Percentiles rank a stretch among this genome's conserved stretches.
Conservation (phyloP, 2,797 vertebrate species). For the Platalea minor region DNA sequence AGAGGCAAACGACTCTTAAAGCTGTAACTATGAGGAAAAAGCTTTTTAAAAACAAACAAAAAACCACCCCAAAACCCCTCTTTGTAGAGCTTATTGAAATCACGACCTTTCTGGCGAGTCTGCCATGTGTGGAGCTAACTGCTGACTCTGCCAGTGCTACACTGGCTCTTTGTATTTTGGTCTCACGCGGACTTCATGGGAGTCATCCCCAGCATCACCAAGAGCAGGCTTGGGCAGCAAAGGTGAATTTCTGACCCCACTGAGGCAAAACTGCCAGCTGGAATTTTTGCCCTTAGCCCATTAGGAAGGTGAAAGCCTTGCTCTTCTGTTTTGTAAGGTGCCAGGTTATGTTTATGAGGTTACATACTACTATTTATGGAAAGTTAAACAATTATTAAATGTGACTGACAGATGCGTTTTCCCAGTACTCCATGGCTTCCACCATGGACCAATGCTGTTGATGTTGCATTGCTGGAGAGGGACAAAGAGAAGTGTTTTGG, state of each 20-base stretch:
- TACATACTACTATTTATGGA: background rate
- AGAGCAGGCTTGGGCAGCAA: background rate
- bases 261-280: background rate
- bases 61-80: rapidly evolving
- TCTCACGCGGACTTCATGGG: background rate
- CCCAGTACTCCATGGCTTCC: background rate
- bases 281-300: background rate
- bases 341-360: background rate
- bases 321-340: background rate
- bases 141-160: background rate
- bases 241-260: background rate
- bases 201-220: background rate
- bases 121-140: background rate
- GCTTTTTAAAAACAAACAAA: background rate
- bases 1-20: background rate
- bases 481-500: background rate
- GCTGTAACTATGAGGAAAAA: background rate
- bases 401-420: background rate
- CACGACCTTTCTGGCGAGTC: background rate
- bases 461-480: background rate
- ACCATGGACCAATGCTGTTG: rapidly evolving
- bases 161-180: background rate
- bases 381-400: background rate
- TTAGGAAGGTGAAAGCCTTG: background rate
- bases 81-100: background rate